Percentiles rank a stretch among this genome's conserved stretches.
phyloP scores from a whole-genome alignment of 2,113 vertebrate species.

The Panthera tigris region DNA sequence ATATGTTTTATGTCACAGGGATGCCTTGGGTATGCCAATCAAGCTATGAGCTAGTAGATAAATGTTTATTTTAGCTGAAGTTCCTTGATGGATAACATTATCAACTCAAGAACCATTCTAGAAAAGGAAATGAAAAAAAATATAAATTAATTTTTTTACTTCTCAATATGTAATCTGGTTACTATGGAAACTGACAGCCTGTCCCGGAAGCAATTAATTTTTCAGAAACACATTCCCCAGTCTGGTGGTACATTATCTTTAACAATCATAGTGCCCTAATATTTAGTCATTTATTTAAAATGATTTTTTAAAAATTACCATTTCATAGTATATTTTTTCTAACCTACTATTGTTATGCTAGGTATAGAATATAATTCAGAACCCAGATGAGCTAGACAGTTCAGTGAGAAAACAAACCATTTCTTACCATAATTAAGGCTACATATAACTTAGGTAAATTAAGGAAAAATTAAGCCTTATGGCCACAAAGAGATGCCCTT shows the following conservation, averaged over 20 bases:
- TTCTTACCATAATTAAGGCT: background rate
- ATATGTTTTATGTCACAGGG: background rate
- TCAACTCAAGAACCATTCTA: background rate
- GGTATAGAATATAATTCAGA: background rate
- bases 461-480: background rate
- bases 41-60: background rate
- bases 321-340: background rate
- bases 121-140: background rate
- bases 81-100: background rate
- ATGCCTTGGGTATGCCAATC: background rate
- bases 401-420: background rate
- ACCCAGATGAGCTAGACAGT: background rate
- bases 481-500: background rate
- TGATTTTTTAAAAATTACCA: background rate
- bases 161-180: background rate
- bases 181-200: conserved; percentile 25
- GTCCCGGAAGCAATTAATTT: conserved; percentile 44
- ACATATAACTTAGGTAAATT: background rate
- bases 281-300: background rate
- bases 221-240: background rate
- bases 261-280: background rate
- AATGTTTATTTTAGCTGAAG: background rate
- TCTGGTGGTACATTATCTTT: background rate
- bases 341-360: background rate
- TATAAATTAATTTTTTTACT: conserved; percentile 12